Evolutionary conservation across 2,797 vertebrate species (phyloP), one percentile per base, ranked within the genome.

Genomic region (Ctenosaura bakeri): DNA sequence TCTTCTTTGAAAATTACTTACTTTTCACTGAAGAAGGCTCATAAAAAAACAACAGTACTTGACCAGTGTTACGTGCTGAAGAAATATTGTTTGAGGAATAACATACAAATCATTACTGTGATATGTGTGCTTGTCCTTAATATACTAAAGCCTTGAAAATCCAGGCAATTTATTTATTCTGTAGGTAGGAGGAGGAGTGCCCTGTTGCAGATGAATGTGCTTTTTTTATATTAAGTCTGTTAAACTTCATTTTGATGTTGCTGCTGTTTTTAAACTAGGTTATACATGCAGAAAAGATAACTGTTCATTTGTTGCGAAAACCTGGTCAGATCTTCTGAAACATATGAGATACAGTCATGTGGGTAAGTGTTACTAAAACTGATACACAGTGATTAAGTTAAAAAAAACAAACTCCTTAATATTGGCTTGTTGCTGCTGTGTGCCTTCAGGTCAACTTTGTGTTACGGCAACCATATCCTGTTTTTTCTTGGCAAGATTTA

Each of bases 301-400:
- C 24, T 99, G 99, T 94, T 92, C 94, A 0, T 98, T 98, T 95
- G 92, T 96, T 10, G 99, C 96, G 84, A 98, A 98, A 91, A 99
- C 98, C 0, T 99, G 99, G 99, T 98, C 98, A 0, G 98, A 98
- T 42, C 98, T 98, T 94, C 93, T 97, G 95, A 98, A 98, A 89
- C 99, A 99, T 90, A 96, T 94, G 85, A 97, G 95, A 92, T 96
- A 97, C 73, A 91, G 94, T 64, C 99, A 99, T 88, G 62, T 59
- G 1, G 90, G 90, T 90, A 88, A 74, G 86, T 85, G 54, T 66
- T 38, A 74, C 4, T 42, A 46, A 79, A 1, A 50, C 42, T 26
- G 14, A 10, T 26, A 20, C 13, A 29, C 29, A 8, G 32, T 56
- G 56, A 69, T 7, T 92, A 89, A 26, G 1, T 79, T 52, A 10